Conservation (phyloP, 2,113 vertebrate species). For the Albula goreensis region DNA sequence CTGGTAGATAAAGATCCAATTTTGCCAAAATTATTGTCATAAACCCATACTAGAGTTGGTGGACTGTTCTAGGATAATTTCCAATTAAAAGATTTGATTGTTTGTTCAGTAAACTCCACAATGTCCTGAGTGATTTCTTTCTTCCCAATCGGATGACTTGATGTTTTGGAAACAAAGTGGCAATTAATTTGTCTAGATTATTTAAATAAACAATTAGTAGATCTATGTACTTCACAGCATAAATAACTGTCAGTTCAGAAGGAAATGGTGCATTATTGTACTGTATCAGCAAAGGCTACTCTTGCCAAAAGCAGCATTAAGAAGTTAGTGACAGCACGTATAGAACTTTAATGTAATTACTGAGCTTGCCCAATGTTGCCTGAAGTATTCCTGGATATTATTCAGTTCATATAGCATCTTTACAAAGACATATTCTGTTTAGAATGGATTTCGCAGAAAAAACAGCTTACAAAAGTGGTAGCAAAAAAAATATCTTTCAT, state of each 20-base stretch:
- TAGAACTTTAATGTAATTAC: not conserved
- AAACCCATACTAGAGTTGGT: no score
- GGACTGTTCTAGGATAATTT: not conserved
- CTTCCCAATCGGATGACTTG: not conserved
- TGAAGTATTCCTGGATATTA: not conserved
- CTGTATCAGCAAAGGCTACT: constrained; percentile 13
- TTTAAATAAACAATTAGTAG: constrained; percentile 19
- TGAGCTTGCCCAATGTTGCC: not conserved
- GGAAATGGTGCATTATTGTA: not conserved
- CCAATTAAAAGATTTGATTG: not conserved
- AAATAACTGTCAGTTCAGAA: constrained; percentile 11
- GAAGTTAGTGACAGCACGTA: constrained; percentile 14
- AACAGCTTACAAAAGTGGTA: not conserved
- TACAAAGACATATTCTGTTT: constrained; percentile 1
- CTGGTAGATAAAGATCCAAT: not conserved
- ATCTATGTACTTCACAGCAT: not conserved
- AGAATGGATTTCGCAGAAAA: not conserved
- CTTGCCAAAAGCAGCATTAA: constrained; percentile 19
- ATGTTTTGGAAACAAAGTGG: not conserved
- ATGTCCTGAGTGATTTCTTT: not conserved
- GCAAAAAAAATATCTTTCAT: constrained; percentile 7
- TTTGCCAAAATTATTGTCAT: no score
- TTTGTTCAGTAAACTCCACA: not conserved
- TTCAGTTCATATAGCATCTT: not conserved
- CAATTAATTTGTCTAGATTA: constrained; percentile 10